Conservation (phyloP, 2,113 vertebrate genomes). For the Cynopterus brachyotis region DNA sequence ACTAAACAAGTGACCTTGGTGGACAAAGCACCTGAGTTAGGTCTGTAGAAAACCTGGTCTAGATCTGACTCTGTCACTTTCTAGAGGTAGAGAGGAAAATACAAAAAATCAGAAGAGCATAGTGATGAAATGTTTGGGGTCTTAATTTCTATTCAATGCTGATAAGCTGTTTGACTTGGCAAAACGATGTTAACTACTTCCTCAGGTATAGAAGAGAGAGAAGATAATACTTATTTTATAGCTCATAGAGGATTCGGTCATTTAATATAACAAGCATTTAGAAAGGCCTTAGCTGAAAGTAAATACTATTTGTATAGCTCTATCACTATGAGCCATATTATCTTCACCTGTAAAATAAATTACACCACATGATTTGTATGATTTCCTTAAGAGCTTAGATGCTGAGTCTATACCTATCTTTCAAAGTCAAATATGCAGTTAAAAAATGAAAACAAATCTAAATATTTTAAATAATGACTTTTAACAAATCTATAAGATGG, state of each 20-base stretch:
- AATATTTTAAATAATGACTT: constrained; percentile 32
- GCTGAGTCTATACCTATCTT: not conserved
- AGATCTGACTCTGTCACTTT: not conserved
- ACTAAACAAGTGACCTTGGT: not conserved
- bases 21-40: not conserved
- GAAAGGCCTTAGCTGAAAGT: not conserved
- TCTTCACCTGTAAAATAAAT: not conserved
- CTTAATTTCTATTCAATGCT: not conserved
- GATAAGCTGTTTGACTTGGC: not conserved
- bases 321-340: not conserved
- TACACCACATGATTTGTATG: not conserved
- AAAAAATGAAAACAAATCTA: constrained; percentile 47
- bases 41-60: not conserved
- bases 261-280: not conserved
- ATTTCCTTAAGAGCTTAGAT: not conserved
- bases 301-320: not conserved
- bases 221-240: not conserved
- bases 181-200: not conserved
- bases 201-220: not conserved
- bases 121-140: not conserved
- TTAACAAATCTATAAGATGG: not conserved
- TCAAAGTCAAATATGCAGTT: constrained; percentile 13
- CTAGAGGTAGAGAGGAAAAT: no score
- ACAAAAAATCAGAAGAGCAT: not conserved
- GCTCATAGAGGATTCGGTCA: not conserved